These are phyloP conservation scores for Sphaerophoria rueppellii DNA, from an alignment of 2,888 invertebrate genomes.

Conservation along the genomic window DNA sequence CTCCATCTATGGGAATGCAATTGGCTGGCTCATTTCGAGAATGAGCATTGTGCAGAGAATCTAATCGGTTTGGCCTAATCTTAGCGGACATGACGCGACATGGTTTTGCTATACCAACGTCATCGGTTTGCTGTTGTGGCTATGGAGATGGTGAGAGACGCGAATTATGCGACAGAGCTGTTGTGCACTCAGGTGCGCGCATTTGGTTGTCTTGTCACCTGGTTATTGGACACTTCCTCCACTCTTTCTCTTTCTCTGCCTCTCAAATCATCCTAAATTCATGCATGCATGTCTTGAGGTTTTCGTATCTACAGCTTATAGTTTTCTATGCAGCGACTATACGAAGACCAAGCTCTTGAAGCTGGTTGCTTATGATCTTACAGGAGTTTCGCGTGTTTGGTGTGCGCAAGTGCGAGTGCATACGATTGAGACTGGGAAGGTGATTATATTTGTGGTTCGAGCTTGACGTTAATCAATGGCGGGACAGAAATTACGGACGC, in stretches of 20 bases:
- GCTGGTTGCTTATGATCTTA: conserved; percentile 67
- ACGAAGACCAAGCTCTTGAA: conserved; percentile 16
- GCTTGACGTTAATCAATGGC: conserved; percentile 31
- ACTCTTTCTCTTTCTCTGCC: background rate
- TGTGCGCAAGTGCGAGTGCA: conserved; percentile 1
- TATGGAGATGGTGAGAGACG: conserved; percentile 30
- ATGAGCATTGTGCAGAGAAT: conserved; percentile 2
- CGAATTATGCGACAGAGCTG: conserved; percentile 54
- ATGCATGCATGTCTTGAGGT: conserved; percentile 26
- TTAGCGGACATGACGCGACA: conserved; percentile 68
- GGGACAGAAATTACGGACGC: conserved; percentile 28
- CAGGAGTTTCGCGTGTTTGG: conserved; percentile 63
- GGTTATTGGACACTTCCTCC: conserved; percentile 8
- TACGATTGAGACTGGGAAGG: conserved; percentile 7
- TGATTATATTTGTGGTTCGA: conserved; percentile 50
- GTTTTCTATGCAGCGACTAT: background rate
- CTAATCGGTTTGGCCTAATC: conserved; percentile 60
- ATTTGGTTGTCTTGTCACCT: conserved; percentile 58
- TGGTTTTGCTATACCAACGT: conserved; percentile 44
- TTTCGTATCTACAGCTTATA: background rate
- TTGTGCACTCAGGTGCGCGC: conserved; percentile 65
- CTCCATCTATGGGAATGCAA: conserved; percentile 64
- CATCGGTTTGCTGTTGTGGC: background rate
- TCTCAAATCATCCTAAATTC: background rate
- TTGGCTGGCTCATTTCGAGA: conserved; percentile 9